These are phyloP conservation scores for Ophiodon elongatus DNA, from an alignment of 2,113 vertebrate genomes.

Conservation along the genomic window DNA sequence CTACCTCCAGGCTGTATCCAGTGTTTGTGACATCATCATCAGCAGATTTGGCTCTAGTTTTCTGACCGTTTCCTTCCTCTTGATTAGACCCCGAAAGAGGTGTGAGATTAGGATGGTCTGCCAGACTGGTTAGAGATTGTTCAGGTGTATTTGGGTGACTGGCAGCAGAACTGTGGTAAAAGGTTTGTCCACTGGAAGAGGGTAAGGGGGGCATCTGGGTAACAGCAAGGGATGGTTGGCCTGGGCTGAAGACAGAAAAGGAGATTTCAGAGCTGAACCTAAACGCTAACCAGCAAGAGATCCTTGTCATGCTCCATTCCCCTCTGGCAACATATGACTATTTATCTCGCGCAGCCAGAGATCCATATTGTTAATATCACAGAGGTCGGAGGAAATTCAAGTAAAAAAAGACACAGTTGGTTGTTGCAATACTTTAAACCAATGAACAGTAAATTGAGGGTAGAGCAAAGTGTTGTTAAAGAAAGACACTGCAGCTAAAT, in stretches of 20 bases:
- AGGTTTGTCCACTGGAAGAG: conserved; percentile 20
- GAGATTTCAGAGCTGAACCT: conserved; percentile 55
- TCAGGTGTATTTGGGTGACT: conserved; percentile 33
- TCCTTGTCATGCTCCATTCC: conserved; percentile 29
- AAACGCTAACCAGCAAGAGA: conserved; percentile 10
- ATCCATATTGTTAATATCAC: not conserved
- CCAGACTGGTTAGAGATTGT: conserved; percentile 10
- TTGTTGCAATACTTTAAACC: not conserved
- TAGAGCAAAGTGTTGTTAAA: not conserved
- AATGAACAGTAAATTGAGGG: not conserved
- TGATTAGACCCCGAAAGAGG: conserved; percentile 41
- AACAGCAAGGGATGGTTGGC: conserved; percentile 11
- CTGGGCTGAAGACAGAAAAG: conserved; percentile 72
- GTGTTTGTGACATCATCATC: conserved; percentile 16
- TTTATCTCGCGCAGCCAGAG: conserved; percentile 34
- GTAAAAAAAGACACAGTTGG: not conserved
- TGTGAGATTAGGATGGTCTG: conserved; percentile 1
- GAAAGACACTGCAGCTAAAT: not conserved
- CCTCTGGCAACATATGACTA: not conserved
- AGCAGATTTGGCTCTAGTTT: not conserved
- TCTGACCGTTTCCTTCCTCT: conserved; percentile 45
- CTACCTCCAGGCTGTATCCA: conserved; percentile 3
- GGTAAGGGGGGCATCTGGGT: conserved; percentile 34
- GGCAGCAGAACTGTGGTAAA: conserved; percentile 25
- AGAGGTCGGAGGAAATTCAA: not conserved